Evolutionary conservation across 1,140 invertebrate species (phyloP).

Genomic region (Rhopalosiphum maidis): DNA sequence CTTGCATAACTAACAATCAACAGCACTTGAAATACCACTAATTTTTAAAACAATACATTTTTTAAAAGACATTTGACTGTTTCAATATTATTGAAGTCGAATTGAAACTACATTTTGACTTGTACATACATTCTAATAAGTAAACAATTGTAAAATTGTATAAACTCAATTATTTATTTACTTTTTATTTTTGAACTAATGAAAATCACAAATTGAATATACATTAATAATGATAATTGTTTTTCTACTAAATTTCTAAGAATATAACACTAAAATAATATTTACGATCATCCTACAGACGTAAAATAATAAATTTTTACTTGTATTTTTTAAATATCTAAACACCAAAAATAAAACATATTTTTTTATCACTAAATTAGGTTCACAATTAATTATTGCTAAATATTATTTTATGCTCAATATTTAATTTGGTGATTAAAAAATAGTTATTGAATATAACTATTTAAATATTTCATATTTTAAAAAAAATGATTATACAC

Average conservation of each 20-base stretch:
- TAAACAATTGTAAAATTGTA: too few relatives aligned
- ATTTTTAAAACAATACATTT: neutral
- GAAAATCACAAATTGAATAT: neutral
- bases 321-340: neutral
- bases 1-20: neutral
- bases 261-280: neutral
- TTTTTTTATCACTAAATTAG: neutral
- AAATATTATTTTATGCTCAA: too few relatives aligned
- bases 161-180: too few relatives aligned
- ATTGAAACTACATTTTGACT: too few relatives aligned
- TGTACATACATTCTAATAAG: too few relatives aligned
- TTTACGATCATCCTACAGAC: neutral
- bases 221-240: neutral
- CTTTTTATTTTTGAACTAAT: neutral
- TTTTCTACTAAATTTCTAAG: neutral
- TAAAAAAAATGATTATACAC: too few relatives aligned
- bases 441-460: neutral
- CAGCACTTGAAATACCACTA: neutral
- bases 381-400: too few relatives aligned
- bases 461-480: neutral
- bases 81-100: neutral
- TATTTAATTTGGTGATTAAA: neutral
- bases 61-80: neutral
- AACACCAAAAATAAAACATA: neutral
- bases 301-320: too few relatives aligned